Evolutionary conservation across 30 jellyfish, hydroid and myxozoan genomes (phyloP).

Genomic region (Aurelia sp.): DNA sequence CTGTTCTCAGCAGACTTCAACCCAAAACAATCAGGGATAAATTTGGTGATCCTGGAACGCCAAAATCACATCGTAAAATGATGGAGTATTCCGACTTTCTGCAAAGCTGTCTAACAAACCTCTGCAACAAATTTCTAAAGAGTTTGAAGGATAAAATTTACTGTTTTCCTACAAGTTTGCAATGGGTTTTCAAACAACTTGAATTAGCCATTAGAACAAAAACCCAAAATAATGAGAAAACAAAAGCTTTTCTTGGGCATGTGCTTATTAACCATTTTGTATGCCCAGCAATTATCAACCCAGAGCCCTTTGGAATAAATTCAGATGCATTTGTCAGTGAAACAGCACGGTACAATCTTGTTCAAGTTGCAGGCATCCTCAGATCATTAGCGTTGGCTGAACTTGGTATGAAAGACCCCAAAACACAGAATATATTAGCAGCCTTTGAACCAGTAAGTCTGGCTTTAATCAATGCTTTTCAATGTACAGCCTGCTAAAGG

Average conservation of each 20-base stretch:
- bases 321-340: constrained; percentile 96
- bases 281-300: constrained; percentile 95
- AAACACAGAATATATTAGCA: constrained; percentile 64
- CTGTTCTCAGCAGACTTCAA: constrained; percentile 75
- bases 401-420: constrained; percentile 86
- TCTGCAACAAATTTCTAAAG: constrained; percentile 79
- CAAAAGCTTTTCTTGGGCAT: constrained; percentile 88
- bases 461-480: not conserved
- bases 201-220: constrained; percentile 38
- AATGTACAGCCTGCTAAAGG: no score
- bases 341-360: constrained; percentile 85
- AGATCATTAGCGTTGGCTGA: constrained; percentile 92
- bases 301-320: constrained; percentile 96
- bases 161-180: constrained; percentile 86
- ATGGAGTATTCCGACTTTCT: constrained; percentile 58
- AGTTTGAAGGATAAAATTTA: constrained; percentile 81
- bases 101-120: constrained; percentile 52
- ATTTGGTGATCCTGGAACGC: constrained; percentile 95
- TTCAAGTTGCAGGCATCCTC: constrained; percentile 88
- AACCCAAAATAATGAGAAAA: constrained; percentile 54
- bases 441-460: constrained; percentile 80
- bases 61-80: constrained; percentile 68
- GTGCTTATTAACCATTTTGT: constrained; percentile 82
- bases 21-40: constrained; percentile 78
- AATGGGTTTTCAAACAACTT: constrained; percentile 83